Percentiles rank a stretch among this genome's conserved stretches.
phyloP scores from a whole-genome alignment of 2,113 vertebrate species.

The Saccopteryx bilineata region DNA sequence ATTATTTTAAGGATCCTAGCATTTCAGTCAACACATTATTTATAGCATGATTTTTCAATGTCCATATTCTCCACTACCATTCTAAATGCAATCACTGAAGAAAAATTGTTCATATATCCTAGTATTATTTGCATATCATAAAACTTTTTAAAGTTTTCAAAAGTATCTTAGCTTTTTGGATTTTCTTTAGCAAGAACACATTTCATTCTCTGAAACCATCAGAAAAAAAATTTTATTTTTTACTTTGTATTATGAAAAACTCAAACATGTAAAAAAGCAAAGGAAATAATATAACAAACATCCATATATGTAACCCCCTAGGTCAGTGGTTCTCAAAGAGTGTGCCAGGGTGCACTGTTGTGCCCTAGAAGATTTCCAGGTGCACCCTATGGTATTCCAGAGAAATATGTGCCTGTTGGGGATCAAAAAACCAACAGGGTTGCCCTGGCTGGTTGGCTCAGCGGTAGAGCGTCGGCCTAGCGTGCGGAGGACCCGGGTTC shows the following conservation, averaged over 20 bases:
- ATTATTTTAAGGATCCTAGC: neutral
- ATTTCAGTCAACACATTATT: conserved; percentile 25
- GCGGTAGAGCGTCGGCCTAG: too few species aligned
- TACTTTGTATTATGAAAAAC: conserved; percentile 35
- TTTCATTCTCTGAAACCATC: conserved; percentile 25
- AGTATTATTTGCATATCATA: neutral
- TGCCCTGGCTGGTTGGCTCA: too few species aligned
- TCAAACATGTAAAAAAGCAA: conserved; percentile 36
- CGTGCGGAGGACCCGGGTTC: too few species aligned
- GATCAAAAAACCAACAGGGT: too few species aligned
- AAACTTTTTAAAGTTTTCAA: conserved; percentile 16
- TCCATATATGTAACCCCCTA: neutral
- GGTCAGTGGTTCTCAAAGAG: too few species aligned
- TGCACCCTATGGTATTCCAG: too few species aligned
- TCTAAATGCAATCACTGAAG: neutral
- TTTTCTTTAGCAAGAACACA: conserved; percentile 41
- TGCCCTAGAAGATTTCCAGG: too few species aligned
- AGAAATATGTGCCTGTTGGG: too few species aligned
- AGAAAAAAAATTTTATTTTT: neutral
- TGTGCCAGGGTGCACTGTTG: too few species aligned
- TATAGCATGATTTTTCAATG: conserved; percentile 26
- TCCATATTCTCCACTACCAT: neutral
- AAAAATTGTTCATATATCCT: conserved; percentile 21
- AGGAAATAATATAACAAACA: neutral
- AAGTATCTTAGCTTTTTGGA: neutral